A percentile compares a stretch with the other conserved stretches of the same genome.
phyloP scores from a whole-genome alignment of 2,888 invertebrate genomes.

The Tetheella fluctuosa region DNA sequence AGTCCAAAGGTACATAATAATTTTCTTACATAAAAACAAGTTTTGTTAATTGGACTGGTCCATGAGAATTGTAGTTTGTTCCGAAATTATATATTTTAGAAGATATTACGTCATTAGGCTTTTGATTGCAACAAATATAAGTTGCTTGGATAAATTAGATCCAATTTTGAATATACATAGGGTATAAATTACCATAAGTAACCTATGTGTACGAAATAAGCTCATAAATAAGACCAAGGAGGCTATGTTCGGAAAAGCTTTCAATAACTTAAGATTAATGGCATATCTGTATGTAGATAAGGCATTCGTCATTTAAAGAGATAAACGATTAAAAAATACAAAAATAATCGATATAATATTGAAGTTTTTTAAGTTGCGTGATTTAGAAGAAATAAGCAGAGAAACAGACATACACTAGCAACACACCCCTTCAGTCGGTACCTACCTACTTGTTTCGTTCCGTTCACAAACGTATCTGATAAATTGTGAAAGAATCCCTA shows the following conservation, averaged over 20 bases:
- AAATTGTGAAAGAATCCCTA: slow-evolving; percentile 23
- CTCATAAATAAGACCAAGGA: too few relatives aligned
- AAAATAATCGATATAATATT: neutral
- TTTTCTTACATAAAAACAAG: slow-evolving; percentile 3
- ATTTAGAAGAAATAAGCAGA: too few relatives aligned
- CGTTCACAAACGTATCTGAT: slow-evolving; percentile 4
- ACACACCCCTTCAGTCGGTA: neutral
- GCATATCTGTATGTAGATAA: too few relatives aligned
- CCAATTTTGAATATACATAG: neutral
- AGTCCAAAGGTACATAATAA: slow-evolving; percentile 6
- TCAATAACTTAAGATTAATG: too few relatives aligned
- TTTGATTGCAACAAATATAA: neutral
- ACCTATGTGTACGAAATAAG: too few relatives aligned
- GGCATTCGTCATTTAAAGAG: too few relatives aligned
- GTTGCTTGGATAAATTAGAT: neutral
- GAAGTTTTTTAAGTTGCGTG: neutral
- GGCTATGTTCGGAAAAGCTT: too few relatives aligned
- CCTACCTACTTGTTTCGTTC: neutral
- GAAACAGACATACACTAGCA: too few relatives aligned
- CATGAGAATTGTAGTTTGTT: neutral
- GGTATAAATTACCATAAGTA: neutral
- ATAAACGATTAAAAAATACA: too few relatives aligned
- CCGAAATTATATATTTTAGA: slow-evolving; percentile 2
- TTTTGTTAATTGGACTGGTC: neutral
- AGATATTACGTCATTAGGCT: neutral